phyloP scores from a whole-genome alignment of 2,888 invertebrate species.

The Parnassius glacialis region DNA sequence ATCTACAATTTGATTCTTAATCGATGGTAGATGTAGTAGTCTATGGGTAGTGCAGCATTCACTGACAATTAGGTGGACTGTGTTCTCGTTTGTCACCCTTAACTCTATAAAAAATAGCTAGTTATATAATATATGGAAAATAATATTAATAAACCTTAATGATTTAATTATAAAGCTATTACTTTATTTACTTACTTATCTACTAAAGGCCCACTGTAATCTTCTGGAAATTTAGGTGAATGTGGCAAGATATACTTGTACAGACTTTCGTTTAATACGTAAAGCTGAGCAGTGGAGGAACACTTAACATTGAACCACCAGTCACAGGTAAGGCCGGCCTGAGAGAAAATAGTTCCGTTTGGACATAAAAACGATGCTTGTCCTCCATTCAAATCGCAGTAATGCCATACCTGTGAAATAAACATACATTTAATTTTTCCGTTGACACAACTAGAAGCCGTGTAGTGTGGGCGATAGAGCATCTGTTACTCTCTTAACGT shows the following conservation, averaged over 20 bases:
- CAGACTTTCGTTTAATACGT: conserved; percentile 92
- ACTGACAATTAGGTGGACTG: not conserved
- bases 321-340: conserved; percentile 93
- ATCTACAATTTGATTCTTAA: too few relatives aligned
- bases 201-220: conserved; percentile 92
- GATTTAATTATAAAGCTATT: not conserved
- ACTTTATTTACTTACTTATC: conserved; percentile 83
- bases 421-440: conserved; percentile 3
- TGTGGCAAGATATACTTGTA: conserved; percentile 94
- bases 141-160: not conserved
- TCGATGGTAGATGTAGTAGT: too few relatives aligned
- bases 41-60: not conserved
- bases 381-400: conserved; percentile 94
- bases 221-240: conserved; percentile 93
- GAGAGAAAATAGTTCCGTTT: conserved; percentile 94
- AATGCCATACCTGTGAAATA: conserved; percentile 90
- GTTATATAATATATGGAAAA: not conserved
- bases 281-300: conserved; percentile 89
- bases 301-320: conserved; percentile 97
- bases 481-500: too few relatives aligned
- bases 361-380: conserved; percentile 94
- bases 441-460: too few relatives aligned
- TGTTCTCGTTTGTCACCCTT: too few relatives aligned
- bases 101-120: too few relatives aligned
- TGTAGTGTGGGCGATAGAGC: too few relatives aligned